phyloP scores from a whole-genome alignment of 1,140 invertebrate species.

The Battus philenor region DNA sequence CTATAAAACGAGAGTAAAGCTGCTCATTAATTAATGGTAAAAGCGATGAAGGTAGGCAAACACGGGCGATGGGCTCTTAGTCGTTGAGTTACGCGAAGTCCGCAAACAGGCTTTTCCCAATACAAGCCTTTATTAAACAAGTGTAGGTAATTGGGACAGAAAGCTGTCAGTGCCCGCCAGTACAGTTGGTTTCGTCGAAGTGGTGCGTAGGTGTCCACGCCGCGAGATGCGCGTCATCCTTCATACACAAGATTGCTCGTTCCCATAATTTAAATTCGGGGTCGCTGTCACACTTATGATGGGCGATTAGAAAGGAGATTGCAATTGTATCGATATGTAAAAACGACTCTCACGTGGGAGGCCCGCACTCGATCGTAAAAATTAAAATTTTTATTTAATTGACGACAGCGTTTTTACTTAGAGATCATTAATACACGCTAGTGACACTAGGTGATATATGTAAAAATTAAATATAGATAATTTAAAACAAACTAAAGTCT shows the following conservation, averaged over 20 bases:
- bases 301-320: conserved; percentile 66
- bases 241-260: conserved; percentile 67
- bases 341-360: neutral
- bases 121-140: conserved; percentile 8
- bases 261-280: conserved; percentile 70
- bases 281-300: conserved; percentile 62
- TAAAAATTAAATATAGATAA: too few species aligned
- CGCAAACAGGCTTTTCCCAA: conserved; percentile 10
- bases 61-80: neutral
- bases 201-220: conserved; percentile 53
- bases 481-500: too few species aligned
- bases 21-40: neutral
- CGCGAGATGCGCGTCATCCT: conserved; percentile 57
- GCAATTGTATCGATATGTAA: conserved; percentile 32
- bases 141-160: conserved; percentile 54
- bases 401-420: too few species aligned
- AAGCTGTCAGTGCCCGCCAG: conserved; percentile 40
- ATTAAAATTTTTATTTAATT: too few species aligned
- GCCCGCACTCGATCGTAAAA: conserved; percentile 11
- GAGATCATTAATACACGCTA: too few species aligned
- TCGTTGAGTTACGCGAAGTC: neutral
- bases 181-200: conserved; percentile 66
- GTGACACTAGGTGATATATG: too few species aligned
- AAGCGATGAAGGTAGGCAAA: too few species aligned
- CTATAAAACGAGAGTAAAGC: neutral